Evolutionary conservation across 2,888 invertebrate genomes (phyloP).

Genomic region (Volucella zonaria): DNA sequence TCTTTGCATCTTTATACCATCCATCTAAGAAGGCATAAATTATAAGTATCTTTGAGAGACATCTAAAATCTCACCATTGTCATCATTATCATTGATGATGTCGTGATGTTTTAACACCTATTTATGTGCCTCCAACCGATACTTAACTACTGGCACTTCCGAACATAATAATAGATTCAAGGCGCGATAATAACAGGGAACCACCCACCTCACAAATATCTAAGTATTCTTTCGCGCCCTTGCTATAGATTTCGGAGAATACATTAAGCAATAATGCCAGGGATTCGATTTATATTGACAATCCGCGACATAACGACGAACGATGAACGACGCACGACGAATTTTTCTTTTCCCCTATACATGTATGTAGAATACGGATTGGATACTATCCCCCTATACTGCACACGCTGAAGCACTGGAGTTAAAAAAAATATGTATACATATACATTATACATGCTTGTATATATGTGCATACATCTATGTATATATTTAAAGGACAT

Average conservation of each 20-base stretch:
- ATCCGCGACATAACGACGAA: slow-evolving; percentile 66
- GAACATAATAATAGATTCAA: slow-evolving; percentile 45
- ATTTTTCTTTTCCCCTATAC: neutral
- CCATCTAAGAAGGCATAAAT: neutral
- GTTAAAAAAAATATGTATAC: neutral
- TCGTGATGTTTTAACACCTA: slow-evolving; percentile 51
- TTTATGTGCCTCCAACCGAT: slow-evolving; percentile 17
- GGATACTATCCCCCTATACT: slow-evolving; percentile 11
- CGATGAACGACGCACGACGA: slow-evolving; percentile 35
- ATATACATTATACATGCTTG: too few relatives aligned
- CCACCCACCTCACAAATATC: slow-evolving; percentile 43
- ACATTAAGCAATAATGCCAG: slow-evolving; percentile 58
- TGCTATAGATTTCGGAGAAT: slow-evolving; percentile 54
- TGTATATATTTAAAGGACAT: slow-evolving; percentile 30
- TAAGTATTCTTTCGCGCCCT: slow-evolving; percentile 20
- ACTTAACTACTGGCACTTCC: slow-evolving; percentile 18
- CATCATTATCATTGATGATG: slow-evolving; percentile 33
- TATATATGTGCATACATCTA: too few relatives aligned
- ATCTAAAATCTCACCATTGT: neutral
- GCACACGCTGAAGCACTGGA: slow-evolving; percentile 4
- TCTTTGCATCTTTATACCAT: too few relatives aligned
- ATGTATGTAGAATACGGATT: too few relatives aligned
- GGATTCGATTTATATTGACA: slow-evolving; percentile 67
- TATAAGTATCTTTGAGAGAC: slow-evolving; percentile 14
- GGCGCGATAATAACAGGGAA: slow-evolving; percentile 40